A percentile compares a stretch with the other conserved stretches of the same genome.
phyloP scores from a whole-genome alignment of 2,888 invertebrate species.

The Euplexia lucipara region DNA sequence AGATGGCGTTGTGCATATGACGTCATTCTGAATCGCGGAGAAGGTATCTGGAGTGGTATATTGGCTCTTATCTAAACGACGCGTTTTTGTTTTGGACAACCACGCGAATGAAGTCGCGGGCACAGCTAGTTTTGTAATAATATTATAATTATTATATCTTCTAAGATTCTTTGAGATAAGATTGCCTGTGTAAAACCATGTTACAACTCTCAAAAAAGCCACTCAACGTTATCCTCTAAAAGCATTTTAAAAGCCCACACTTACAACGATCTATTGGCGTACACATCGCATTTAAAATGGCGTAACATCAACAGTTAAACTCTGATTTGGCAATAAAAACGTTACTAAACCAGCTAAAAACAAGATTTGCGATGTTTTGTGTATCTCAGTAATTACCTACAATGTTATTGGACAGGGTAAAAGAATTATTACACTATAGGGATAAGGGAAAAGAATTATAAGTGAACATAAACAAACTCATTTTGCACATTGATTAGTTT shows the following conservation, averaged over 20 bases:
- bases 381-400: conserved; percentile 38
- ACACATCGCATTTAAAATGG: conserved; percentile 22
- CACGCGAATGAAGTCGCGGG: too few species aligned
- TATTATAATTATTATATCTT: too few species aligned
- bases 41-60: too few species aligned
- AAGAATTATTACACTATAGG: conserved; percentile 15
- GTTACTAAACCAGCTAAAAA: conserved; percentile 5
- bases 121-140: too few species aligned
- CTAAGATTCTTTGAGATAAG: too few species aligned
- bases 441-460: conserved; percentile 14
- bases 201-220: too few species aligned
- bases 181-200: too few species aligned
- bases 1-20: too few species aligned
- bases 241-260: conserved; percentile 19
- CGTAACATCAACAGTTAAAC: conserved; percentile 33
- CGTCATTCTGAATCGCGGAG: too few species aligned
- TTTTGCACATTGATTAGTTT: conserved; percentile 27
- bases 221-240: conserved; percentile 5
- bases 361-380: conserved; percentile 38
- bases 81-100: too few species aligned
- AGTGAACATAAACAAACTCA: not conserved
- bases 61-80: too few species aligned
- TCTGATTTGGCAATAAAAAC: conserved; percentile 46
- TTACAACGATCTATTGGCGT: conserved; percentile 7
- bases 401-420: conserved; percentile 2